Base-by-base conservation (phyloP, 1,140 invertebrate species). In the Ceratina australensis region DNA sequence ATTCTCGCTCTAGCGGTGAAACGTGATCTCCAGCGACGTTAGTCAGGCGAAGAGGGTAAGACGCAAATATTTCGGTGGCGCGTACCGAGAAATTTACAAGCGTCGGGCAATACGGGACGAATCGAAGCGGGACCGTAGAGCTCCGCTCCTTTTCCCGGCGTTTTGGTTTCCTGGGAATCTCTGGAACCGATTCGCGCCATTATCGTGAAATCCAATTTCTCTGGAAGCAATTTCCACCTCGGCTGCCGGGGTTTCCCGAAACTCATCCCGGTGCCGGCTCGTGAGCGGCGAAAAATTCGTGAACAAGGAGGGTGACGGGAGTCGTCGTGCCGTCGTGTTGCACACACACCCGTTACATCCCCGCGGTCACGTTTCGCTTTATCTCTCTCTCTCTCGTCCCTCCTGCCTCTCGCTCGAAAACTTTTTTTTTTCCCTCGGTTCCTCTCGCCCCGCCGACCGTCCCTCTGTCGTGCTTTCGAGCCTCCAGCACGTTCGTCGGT, bases 261-360 rank as follows among this genome's bases (percentile, higher is more conserved):
- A 72, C 59, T 77, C 75, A 77, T 77, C 67, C 75, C 57, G 47
- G 33, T 42, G 24, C 42, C 52, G 56, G 33, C 8, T 42, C 33
- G 33, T 28, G 65, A 59, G 66, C 64, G 67, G 52, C 61, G 56
- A 79, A 79, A 74, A 79, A 79, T 79, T 79, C 77, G 49, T 60
- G 71, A 79, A 73, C 77, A 65, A 78, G 61, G 26, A 42, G 65
- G 57, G 52, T 15, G 52, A n/a, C 52, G 16, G 52, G 75, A 61
- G 65, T 56, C 26, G 59, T 60, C 47, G 66, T 64, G 49, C 56
- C 49, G 57, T 13, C 42, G 54, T 75, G 66, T 72, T 42, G 33
- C 72, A 52, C 65, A 78, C 64, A 81, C 80, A 80, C 82, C 82
- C 82, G 86, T 86, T 86, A 86, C 78, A 82, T 82, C 84, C 75